Conservation (phyloP, 2,797 vertebrate genomes). For the Phrynocephalus vlangalii region DNA sequence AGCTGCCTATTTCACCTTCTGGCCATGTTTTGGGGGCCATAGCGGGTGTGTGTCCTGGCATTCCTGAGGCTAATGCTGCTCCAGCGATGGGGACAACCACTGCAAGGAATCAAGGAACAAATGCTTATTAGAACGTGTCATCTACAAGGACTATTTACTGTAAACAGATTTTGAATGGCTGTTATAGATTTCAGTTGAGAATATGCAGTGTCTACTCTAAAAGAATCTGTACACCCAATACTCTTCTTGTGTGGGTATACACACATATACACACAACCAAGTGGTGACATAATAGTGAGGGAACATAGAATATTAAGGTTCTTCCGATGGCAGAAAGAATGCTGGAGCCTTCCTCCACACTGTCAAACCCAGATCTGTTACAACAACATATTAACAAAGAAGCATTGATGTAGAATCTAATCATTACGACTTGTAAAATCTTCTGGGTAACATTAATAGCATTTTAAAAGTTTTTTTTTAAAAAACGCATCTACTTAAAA, state of each 20-base stretch:
- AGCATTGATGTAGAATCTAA: too few relatives aligned
- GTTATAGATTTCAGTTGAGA: slow-evolving; percentile 32
- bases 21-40: slow-evolving; percentile 85
- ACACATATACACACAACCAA: neutral
- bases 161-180: slow-evolving; percentile 46
- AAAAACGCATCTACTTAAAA: neutral
- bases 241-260: neutral
- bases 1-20: slow-evolving; percentile 76
- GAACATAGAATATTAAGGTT: neutral
- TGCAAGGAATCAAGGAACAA: slow-evolving; percentile 58
- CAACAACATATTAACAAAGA: neutral
- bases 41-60: slow-evolving; percentile 81
- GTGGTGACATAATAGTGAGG: neutral
- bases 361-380: neutral
- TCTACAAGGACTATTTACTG: neutral
- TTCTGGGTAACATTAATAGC: neutral
- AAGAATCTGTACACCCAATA: neutral
- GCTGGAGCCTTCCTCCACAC: too few relatives aligned
- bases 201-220: slow-evolving; percentile 18
- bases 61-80: slow-evolving; percentile 79
- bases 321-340: neutral
- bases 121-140: slow-evolving; percentile 1
- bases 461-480: neutral
- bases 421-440: neutral
- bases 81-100: slow-evolving; percentile 81